Evolutionary conservation across 2,797 vertebrate genomes (phyloP), one percentile per base, ranked within the genome.

Genomic region (Hafferia zeledoni): DNA sequence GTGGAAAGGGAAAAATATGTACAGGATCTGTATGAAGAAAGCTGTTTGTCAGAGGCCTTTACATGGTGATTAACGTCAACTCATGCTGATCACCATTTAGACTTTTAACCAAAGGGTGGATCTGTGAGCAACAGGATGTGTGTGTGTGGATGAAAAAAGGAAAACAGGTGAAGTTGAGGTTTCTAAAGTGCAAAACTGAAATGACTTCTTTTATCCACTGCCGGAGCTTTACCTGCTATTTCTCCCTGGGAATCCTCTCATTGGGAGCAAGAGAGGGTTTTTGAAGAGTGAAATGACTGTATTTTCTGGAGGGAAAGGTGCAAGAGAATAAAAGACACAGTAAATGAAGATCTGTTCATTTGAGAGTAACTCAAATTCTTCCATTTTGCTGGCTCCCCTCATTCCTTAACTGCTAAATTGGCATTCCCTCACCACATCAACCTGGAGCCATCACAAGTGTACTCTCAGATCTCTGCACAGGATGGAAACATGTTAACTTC

Each of bases 51-150:
- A 68, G 60, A 27, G 80, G 70, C 94, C 77, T 94, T 94, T 91
- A 4, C 52, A 56, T 44, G 70, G 85, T 84, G 89, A 89, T 94
- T 96, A 94, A 91, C 90, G 60, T 22, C 72, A 72, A 1, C 67
- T 87, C 93, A 65, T 33, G 95, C 93, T 84, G 95, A 43, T 90
- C 63, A 74, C 70, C 89, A 57, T 83, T 96, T 87, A 89, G 92
- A 90, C 85, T 81, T 93, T 70, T 28, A 94, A 74, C 59, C 0
- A 4, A 90, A 87, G 89, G 89, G 87, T 2, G 17, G 91, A 56
- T 69, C 91, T 33, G 46, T 0, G n/a, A 79, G 77, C 85, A 19
- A 14, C 22, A 23, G 89, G 88, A 56, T 2, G 0, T 19, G 80
- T 3, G 31, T 4, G 1, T 17, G 56, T 10, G 37, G 63, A 12